Evolutionary conservation across 2,888 invertebrate genomes (phyloP).

Genomic region (Trissolcus brochymenae): DNA sequence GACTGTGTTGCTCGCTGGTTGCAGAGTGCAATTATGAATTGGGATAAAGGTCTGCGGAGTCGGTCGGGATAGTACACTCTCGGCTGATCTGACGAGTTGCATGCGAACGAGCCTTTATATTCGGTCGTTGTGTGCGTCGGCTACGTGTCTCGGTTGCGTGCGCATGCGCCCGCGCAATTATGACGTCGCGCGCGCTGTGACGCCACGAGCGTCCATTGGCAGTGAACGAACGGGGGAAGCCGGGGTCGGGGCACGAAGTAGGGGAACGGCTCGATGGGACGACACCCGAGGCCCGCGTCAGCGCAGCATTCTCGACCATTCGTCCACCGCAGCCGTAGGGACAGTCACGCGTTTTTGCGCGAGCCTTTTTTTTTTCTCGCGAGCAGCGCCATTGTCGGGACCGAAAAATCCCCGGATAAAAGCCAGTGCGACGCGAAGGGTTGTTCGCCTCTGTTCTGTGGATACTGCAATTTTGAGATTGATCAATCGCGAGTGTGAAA

Average conservation of each 20-base stretch:
- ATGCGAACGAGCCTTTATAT: conserved; percentile 32
- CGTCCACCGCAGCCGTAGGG: conserved; percentile 26
- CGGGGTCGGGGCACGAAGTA: conserved; percentile 8
- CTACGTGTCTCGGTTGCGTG: conserved; percentile 45
- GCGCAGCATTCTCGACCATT: conserved; percentile 53
- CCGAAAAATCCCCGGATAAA: neutral
- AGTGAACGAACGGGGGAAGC: conserved; percentile 15
- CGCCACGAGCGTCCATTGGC: conserved; percentile 48
- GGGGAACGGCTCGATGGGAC: conserved; percentile 43
- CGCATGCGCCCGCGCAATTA: conserved; percentile 41
- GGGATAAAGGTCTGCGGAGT: no score
- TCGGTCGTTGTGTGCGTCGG: conserved; percentile 10
- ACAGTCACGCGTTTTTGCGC: conserved; percentile 38
- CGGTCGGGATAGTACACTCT: conserved; percentile 12
- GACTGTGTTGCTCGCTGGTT: no score
- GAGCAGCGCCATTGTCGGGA: neutral
- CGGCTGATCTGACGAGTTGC: conserved; percentile 6
- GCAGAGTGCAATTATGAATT: no score
- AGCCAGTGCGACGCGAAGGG: neutral
- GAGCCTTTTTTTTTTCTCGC: conserved; percentile 18
- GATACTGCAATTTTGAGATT: neutral
- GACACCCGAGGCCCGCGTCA: conserved; percentile 41
- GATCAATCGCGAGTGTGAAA: neutral
- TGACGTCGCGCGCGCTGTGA: conserved; percentile 53
- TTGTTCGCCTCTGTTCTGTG: neutral